phyloP scores from a whole-genome alignment of 2,113 vertebrate species.

The Semicossyphus pulcher region DNA sequence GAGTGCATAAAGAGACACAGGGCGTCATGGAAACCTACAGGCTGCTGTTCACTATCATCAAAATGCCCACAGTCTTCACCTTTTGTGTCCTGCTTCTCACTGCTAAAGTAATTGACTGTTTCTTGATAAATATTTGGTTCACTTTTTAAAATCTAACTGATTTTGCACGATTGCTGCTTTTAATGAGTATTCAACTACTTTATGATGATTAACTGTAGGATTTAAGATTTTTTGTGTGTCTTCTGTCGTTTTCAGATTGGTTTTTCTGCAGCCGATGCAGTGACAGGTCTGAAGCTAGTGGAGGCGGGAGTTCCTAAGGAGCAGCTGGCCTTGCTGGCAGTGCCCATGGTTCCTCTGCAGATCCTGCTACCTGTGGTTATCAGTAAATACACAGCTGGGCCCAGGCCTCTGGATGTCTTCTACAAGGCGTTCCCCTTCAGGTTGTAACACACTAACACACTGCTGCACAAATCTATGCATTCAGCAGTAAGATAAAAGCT shows the following conservation, averaged over 20 bases:
- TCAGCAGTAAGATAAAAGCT: no score
- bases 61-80: slow-evolving; percentile 93
- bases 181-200: not conserved
- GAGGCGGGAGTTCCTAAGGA: slow-evolving; percentile 98
- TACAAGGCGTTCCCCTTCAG: slow-evolving; percentile 97
- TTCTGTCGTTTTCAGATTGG: slow-evolving; percentile 86
- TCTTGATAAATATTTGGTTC: not conserved
- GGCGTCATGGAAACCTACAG: slow-evolving; percentile 94
- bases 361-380: slow-evolving; percentile 94
- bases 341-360: slow-evolving; percentile 98
- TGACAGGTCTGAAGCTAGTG: slow-evolving; percentile 95
- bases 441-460: slow-evolving; percentile 70
- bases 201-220: not conserved
- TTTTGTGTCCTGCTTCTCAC: slow-evolving; percentile 95
- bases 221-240: not conserved
- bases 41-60: slow-evolving; percentile 92
- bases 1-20: slow-evolving; percentile 88
- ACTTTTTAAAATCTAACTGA: not conserved
- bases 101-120: slow-evolving; percentile 86
- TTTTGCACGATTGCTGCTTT: not conserved
- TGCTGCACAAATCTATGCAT: not conserved
- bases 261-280: slow-evolving; percentile 96
- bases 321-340: slow-evolving; percentile 93
- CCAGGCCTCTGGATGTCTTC: slow-evolving; percentile 92
- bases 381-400: slow-evolving; percentile 97